Evolutionary conservation across 2,797 vertebrate species (phyloP), one percentile per base, ranked within the genome.

Genomic region (Pseudocheirus occidentalis): DNA sequence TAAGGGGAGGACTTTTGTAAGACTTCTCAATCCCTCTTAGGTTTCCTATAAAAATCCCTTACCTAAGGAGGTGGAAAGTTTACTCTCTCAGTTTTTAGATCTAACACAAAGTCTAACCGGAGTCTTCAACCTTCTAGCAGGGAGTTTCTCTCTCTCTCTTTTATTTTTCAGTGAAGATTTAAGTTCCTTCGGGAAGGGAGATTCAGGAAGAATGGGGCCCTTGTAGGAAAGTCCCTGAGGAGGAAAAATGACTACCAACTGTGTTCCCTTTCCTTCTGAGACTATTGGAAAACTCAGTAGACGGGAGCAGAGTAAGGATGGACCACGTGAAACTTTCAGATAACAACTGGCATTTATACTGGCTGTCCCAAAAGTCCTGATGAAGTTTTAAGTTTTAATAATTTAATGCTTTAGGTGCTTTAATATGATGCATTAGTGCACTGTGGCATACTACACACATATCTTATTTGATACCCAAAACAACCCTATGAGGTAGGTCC

Each of bases 31-130:
- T 18, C 73, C 40, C 21, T 94, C 46, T 93, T 93, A 89, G 14
- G n/a, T 46, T 59, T 95, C 31, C 92, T 90, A 6, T 46, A 46
- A 81, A 81, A 40, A 96, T 96, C 93, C 29, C 12, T 97, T 57
- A 55, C 91, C 92, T 92, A 92, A 94, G 34, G 16, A 10, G 3
- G 40, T 2, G 11, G 40, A 31, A 66, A 46, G 21, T 81, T 81
- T 46, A 46, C 73, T 46, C 24, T 81, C 7, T 46, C 73, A 46
- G 7, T 81, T 46, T 81, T 81, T 40, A 81, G 21, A 46, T 81
- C 40, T 46, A 81, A 27, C 40, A 81, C 27, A 9, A 81, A 46
- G n/a, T n/a, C n/a, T n/a, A n/a, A 27, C 18, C 46, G n/a, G 18
- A 81, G 21, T 24, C 18, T 10, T 46, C 34, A 73, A 73, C 7